Conservation (phyloP, 2,113 vertebrate genomes). For the Thalassoma bifasciatum region DNA sequence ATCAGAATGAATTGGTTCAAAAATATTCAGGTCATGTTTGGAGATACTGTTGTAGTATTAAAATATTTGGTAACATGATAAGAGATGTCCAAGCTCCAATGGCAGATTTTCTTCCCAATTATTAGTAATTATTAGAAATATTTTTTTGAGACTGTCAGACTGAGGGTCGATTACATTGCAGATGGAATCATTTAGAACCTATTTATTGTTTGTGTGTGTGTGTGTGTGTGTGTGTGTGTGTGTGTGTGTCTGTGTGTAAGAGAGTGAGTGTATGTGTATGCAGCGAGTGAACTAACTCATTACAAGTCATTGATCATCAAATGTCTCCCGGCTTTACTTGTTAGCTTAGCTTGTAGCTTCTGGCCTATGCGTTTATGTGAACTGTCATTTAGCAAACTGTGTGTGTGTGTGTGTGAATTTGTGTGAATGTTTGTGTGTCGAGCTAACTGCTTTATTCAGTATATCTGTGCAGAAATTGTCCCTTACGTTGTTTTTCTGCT, state of each 20-base stretch:
- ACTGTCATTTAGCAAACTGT: slow-evolving; percentile 39
- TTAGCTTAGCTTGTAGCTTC: slow-evolving; percentile 60
- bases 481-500: slow-evolving; percentile 79
- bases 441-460: slow-evolving; percentile 75
- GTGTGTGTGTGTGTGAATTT: slow-evolving; percentile 1
- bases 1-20: too few relatives aligned
- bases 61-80: too few relatives aligned
- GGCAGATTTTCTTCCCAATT: too few relatives aligned
- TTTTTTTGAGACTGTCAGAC: too few relatives aligned
- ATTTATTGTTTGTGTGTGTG: not conserved
- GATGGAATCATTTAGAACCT: too few relatives aligned
- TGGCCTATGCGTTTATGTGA: slow-evolving; percentile 46
- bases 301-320: slow-evolving; percentile 49
- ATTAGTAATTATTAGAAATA: too few relatives aligned
- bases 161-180: too few relatives aligned
- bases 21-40: too few relatives aligned
- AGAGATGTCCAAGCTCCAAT: too few relatives aligned
- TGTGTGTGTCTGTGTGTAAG: not conserved
- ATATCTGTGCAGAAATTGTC: slow-evolving; percentile 75
- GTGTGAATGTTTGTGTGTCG: slow-evolving; percentile 1
- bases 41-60: too few relatives aligned
- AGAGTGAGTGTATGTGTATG: not conserved
- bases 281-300: slow-evolving; percentile 9
- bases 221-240: slow-evolving; percentile 5
- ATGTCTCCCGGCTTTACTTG: slow-evolving; percentile 62